Percentiles rank a stretch among this genome's conserved stretches.
phyloP scores from a whole-genome alignment of 2,797 vertebrate genomes.

The Kryptopterus vitreolus region DNA sequence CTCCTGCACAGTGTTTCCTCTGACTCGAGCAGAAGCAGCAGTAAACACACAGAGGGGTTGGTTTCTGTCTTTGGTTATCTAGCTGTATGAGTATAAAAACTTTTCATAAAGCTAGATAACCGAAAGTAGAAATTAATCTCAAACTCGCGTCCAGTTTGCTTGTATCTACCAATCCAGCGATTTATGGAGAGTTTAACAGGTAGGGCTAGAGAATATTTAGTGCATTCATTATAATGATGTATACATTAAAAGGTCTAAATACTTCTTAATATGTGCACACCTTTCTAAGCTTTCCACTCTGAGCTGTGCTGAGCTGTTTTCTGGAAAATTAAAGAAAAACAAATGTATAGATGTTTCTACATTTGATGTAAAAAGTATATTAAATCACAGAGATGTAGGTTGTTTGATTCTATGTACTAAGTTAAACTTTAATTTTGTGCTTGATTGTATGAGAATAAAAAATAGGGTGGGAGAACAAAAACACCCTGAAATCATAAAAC shows the following conservation, averaged over 20 bases:
- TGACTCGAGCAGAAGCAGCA: background rate
- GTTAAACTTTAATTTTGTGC: background rate
- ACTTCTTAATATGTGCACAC: background rate
- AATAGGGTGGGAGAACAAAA: too few species aligned
- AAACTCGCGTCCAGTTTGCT: slow-evolving; percentile 26
- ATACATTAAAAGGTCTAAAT: background rate
- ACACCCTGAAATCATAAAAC: background rate
- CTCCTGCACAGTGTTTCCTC: background rate
- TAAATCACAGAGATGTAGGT: background rate
- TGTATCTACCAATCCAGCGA: background rate
- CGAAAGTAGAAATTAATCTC: slow-evolving; percentile 98
- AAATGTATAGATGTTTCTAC: background rate
- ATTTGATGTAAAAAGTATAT: background rate
- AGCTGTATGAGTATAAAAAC: slow-evolving; percentile 97
- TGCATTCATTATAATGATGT: background rate
- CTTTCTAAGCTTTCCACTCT: background rate
- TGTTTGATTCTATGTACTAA: background rate
- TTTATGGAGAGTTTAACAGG: slow-evolving; percentile 6
- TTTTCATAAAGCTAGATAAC: slow-evolving; percentile 99
- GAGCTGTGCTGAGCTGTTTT: background rate
- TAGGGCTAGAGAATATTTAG: background rate
- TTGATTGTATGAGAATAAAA: background rate
- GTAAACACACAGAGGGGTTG: slow-evolving; percentile 68
- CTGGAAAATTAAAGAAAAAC: background rate
- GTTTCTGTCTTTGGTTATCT: slow-evolving; percentile 99